Conservation (phyloP, 2,113 vertebrate species). For the Podarcis raffonei region DNA sequence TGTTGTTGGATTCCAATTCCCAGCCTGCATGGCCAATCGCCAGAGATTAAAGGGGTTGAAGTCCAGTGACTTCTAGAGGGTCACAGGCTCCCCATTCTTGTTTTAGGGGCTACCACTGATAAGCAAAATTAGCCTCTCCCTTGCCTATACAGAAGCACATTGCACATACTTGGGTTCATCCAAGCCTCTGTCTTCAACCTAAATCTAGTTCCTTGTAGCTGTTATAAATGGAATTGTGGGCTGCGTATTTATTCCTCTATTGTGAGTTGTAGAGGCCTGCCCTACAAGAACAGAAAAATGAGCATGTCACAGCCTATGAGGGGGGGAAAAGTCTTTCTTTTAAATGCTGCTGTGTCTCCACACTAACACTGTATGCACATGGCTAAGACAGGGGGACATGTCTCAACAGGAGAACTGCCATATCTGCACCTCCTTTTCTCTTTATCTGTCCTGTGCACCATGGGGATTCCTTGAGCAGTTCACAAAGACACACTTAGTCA, state of each 20-base stretch:
- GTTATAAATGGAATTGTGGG: background rate
- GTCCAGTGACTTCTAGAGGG: no score
- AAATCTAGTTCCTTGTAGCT: background rate
- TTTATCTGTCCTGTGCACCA: background rate
- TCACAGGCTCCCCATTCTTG: no score
- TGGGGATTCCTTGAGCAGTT: fast-evolving
- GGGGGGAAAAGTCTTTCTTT: background rate
- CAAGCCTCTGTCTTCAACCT: background rate
- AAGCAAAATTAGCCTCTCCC: background rate
- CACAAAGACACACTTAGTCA: background rate
- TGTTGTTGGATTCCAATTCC: no score
- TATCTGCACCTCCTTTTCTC: background rate
- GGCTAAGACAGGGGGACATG: no score
- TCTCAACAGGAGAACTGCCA: background rate
- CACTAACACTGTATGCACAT: background rate
- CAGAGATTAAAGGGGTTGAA: background rate
- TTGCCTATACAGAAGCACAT: background rate
- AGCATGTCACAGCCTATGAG: background rate
- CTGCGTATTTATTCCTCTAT: background rate
- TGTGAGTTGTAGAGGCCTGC: background rate
- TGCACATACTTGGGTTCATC: background rate
- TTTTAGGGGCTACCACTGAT: background rate
- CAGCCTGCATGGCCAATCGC: no score
- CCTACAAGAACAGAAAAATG: background rate
- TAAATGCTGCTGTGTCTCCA: background rate